Evolutionary conservation across 2,797 vertebrate genomes (phyloP), one percentile per base, ranked within the genome.

Genomic region (Tangara arthus): DNA sequence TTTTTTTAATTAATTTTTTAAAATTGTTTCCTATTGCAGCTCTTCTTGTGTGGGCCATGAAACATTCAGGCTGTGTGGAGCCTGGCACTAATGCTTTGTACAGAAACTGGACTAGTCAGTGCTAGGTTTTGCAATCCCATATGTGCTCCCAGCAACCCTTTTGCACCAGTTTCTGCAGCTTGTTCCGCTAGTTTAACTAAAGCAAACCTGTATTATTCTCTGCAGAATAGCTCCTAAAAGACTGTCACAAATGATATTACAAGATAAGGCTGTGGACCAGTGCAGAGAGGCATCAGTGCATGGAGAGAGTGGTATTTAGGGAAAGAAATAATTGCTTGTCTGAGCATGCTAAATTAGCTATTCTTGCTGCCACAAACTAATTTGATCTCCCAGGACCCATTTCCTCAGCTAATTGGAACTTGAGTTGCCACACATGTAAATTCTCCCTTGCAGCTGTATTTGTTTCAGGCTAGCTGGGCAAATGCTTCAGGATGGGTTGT

Each of bases 381-480:
- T 96, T 93, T 92, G 91, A 95, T 96, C 91, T 96, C 92, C 65
- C 61, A 91, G 94, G 94, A 93, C 79, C 94, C 65, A 91, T 96
- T 96, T 97, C 96, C 91, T 96, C 59, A 63, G 96, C 76, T 96
- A 96, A 96, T 91, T 93, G 95, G 89, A 95, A 75, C 76, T 83
- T 23, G 50, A 76, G 69, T 79, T 92, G 84, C 84, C 92, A 88
- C 65, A 75, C 59, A 35, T 83, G 89, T 85, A 90, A 85, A 93
- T 93, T 94, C 76, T 94, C 65, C 69, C 69, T 95, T 41, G 76
- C 93, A 94, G 87, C 92, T 94, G 50, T 63, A 60, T 91, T 93
- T 81, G 50, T 93, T 96, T 95, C 90, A 81, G 82, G 72, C 71
- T 39, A 32, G 84, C 34, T 82, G 70, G 91, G 68, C 76, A 75